phyloP scores from a whole-genome alignment of 2,797 vertebrate species.

The Diceros bicornis region DNA sequence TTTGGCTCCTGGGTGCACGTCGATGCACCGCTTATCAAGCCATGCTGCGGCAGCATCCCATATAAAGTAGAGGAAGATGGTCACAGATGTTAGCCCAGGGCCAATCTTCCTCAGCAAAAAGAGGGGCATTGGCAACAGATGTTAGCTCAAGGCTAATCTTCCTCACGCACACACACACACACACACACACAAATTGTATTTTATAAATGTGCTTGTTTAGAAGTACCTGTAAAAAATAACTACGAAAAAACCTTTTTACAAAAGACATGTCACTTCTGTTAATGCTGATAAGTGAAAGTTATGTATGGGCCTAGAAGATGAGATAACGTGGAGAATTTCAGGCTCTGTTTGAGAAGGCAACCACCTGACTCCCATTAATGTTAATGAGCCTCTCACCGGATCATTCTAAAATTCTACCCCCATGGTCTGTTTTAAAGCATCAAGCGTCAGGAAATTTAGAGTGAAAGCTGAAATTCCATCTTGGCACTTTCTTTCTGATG shows the following conservation, averaged over 20 bases:
- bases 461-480: slow-evolving; percentile 79
- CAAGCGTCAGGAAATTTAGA: slow-evolving; percentile 77
- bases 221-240: slow-evolving; percentile 20
- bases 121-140: too few relatives aligned
- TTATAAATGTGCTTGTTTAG: slow-evolving; percentile 19
- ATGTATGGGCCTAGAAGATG: neutral
- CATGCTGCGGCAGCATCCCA: too few relatives aligned
- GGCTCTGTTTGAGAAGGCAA: neutral
- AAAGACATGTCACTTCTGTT: slow-evolving; percentile 44
- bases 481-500: slow-evolving; percentile 68
- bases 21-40: too few relatives aligned
- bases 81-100: too few relatives aligned
- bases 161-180: neutral
- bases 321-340: slow-evolving; percentile 12
- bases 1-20: too few relatives aligned
- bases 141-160: too few relatives aligned
- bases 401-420: slow-evolving; percentile 74
- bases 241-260: neutral
- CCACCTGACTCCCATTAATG: slow-evolving; percentile 83
- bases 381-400: slow-evolving; percentile 72
- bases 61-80: too few relatives aligned
- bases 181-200: neutral
- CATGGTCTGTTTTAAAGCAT: slow-evolving; percentile 76
- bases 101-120: too few relatives aligned
- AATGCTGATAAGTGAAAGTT: slow-evolving; percentile 57